Evolutionary conservation across 2,797 vertebrate species (phyloP), one percentile per base, ranked within the genome.

Genomic region (Psittacula echo): DNA sequence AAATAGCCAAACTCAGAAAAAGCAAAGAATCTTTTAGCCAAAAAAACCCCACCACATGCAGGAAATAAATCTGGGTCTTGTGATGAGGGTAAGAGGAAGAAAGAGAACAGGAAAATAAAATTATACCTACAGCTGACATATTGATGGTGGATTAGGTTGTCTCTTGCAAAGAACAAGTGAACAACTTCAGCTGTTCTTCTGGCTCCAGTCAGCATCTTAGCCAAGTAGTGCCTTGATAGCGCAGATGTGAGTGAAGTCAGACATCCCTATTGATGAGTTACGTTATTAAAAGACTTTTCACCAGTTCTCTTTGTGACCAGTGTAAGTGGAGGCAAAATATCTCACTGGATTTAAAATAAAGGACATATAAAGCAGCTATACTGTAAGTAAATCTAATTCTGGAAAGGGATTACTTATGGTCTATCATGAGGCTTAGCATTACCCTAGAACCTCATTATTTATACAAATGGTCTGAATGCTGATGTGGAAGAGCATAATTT

Each of bases 381-480:
- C 37, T 51, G 1, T 73, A 93, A 81, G 82, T 73, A 65, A 66
- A 87, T 89, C 73, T 67, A 14, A 12, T 88, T 82, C 60, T 88
- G 58, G 39, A 80, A 87, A 83, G 67, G 71, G 48, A 34, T 87
- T 88, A 27, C 67, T 85, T 71, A 85, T 85, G 73, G 66, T 18
- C 60, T 87, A 50, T 81, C 27, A 54, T 7, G 26, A 86, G 84
- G 67, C 51, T 95, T 78, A 86, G 51, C 67, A 90, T n/a, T 71
- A 89, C 42, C 29, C 45, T 76, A 44, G 93, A 74, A 71, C 34
- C 42, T 93, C 82, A 70, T 96, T 92, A 85, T 75, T 94, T 87
- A 82, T 64, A 81, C 56, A 91, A 93, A 92, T 80, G 18, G 9
- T 77, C 42, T 81, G 73, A 79, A 74, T 92, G 48, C 39, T 93